A percentile compares a stretch with the other conserved stretches of the same genome.
These are phyloP conservation scores for Oikopleura albicans DNA, from an alignment of 23 tunicate species.

Conservation along the genomic window DNA sequence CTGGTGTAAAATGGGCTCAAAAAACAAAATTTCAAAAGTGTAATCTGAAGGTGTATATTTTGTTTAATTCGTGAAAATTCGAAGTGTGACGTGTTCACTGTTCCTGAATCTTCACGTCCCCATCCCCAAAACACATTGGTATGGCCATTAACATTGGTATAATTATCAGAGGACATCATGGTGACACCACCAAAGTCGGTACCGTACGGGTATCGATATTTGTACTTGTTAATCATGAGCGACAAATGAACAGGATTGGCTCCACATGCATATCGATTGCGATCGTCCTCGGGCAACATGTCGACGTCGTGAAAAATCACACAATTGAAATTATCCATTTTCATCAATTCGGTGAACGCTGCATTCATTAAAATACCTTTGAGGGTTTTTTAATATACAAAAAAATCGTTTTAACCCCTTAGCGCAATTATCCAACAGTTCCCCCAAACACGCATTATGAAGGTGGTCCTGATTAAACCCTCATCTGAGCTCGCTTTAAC, in stretches of 20 bases:
- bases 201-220: conserved; percentile 4
- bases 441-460: too few relatives aligned
- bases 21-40: too few relatives aligned
- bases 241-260: conserved; percentile 7
- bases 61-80: too few relatives aligned
- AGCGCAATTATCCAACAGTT: too few relatives aligned
- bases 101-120: conserved; percentile 11
- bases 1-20: too few relatives aligned
- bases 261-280: conserved; percentile 15
- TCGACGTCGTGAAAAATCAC: conserved; percentile 14
- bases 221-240: conserved; percentile 7
- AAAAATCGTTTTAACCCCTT: too few relatives aligned
- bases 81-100: too few relatives aligned
- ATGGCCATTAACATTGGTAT: conserved; percentile 8
- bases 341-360: neutral
- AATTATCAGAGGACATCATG: neutral
- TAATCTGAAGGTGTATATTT: too few relatives aligned
- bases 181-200: conserved; percentile 17
- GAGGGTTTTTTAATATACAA: too few relatives aligned
- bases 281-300: conserved; percentile 9
- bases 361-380: conserved; percentile 12
- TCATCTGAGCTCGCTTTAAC: too few relatives aligned
- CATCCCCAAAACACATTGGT: conserved; percentile 16
- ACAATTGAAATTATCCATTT: conserved; percentile 9
- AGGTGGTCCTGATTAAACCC: too few relatives aligned